A percentile compares a stretch with the other conserved stretches of the same genome.
These are phyloP conservation scores for Larimichthys crocea DNA, from an alignment of 2,113 vertebrate species.

Conservation along the genomic window DNA sequence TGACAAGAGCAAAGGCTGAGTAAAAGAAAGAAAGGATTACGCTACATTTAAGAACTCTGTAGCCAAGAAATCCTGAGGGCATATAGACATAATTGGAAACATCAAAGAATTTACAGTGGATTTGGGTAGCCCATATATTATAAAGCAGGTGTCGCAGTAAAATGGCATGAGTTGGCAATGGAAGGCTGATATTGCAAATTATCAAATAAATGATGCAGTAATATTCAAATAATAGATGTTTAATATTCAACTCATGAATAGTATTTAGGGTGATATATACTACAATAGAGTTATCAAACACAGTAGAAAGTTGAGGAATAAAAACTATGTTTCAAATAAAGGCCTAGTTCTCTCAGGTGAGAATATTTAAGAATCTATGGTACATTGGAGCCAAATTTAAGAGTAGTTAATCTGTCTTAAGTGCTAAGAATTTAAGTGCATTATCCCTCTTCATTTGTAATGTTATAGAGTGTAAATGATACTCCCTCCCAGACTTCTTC, in stretches of 20 bases:
- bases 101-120: not conserved
- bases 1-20: constrained; percentile 8
- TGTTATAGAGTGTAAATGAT: not conserved
- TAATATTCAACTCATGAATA: not conserved
- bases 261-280: not conserved
- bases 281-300: not conserved
- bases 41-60: not conserved
- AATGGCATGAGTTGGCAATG: not conserved
- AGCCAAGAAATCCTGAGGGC: not conserved
- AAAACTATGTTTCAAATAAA: not conserved
- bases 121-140: not conserved
- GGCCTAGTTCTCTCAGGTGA: not conserved
- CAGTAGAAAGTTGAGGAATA: no score
- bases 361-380: not conserved
- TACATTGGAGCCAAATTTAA: not conserved
- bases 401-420: not conserved
- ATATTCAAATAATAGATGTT: not conserved
- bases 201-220: no score
- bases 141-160: not conserved
- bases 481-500: not conserved
- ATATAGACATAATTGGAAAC: not conserved
- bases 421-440: not conserved
- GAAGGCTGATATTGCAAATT: no score
- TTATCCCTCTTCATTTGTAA: not conserved
- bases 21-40: not conserved